These are phyloP conservation scores for Tribolium madens DNA, from an alignment of 1,140 invertebrate genomes.

Conservation along the genomic window DNA sequence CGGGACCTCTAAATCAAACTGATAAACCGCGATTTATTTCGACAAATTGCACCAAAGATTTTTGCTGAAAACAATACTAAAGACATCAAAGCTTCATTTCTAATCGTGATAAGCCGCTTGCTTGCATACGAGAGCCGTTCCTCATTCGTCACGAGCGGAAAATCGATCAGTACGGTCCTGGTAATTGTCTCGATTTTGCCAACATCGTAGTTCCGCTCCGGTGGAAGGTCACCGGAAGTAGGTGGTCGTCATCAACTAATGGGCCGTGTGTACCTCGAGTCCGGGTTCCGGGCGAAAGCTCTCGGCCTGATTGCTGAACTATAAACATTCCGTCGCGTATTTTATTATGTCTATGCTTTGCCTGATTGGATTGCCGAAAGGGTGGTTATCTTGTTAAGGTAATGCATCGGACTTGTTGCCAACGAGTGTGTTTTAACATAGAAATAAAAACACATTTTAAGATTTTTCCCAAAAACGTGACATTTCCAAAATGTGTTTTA, in stretches of 20 bases:
- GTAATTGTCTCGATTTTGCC: slow-evolving; percentile 1
- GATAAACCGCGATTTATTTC: slow-evolving; percentile 47
- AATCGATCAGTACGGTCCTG: background rate
- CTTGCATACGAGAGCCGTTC: background rate
- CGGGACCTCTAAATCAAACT: slow-evolving; percentile 51
- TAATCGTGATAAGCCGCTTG: no score
- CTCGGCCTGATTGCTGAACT: slow-evolving; percentile 4
- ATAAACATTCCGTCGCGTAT: slow-evolving; percentile 22
- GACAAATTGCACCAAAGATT: slow-evolving; percentile 43
- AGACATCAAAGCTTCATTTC: no score
- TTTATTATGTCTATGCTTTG: slow-evolving; percentile 2
- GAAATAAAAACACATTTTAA: no score
- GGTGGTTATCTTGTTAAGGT: slow-evolving; percentile 16
- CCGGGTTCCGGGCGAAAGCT: slow-evolving; percentile 8
- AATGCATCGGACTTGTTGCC: background rate
- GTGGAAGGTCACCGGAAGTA: slow-evolving; percentile 11
- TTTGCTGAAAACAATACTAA: no score
- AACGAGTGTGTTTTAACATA: no score
- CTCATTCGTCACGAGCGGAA: background rate
- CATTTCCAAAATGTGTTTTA: no score
- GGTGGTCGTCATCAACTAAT: slow-evolving; percentile 41
- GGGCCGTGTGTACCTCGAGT: slow-evolving; percentile 21
- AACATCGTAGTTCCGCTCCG: slow-evolving; percentile 22
- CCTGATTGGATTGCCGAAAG: background rate
- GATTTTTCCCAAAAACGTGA: no score